A percentile compares a stretch with the other conserved stretches of the same genome.
phyloP scores from a whole-genome alignment of 2,797 vertebrate species.

The Lutjanus argentimaculatus region DNA sequence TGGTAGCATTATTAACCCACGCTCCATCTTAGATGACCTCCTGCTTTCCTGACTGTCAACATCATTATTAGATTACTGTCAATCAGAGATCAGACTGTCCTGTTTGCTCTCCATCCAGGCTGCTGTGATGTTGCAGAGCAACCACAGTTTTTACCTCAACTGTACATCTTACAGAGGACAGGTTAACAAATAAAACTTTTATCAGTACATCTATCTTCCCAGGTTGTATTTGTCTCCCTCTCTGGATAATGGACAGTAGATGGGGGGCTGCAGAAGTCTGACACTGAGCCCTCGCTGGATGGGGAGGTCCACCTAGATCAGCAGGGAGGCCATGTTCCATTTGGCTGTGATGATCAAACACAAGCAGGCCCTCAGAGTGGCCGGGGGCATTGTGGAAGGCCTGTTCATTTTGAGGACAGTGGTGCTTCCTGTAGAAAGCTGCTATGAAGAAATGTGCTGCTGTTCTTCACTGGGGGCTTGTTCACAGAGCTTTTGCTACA shows the following conservation, averaged over 20 bases:
- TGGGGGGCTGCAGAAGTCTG: neutral
- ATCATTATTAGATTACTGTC: constrained; percentile 79
- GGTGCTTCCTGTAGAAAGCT: constrained; percentile 14
- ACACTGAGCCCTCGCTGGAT: neutral
- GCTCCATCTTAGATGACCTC: constrained; percentile 74
- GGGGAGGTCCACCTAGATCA: constrained; percentile 15
- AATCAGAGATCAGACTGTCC: constrained; percentile 67
- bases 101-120: constrained; percentile 48
- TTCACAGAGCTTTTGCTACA: neutral
- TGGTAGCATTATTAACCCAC: constrained; percentile 74
- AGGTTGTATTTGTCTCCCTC: neutral
- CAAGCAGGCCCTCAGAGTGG: neutral
- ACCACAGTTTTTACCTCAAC: too few species aligned
- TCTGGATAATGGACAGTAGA: neutral
- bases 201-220: neutral
- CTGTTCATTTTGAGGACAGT: too few species aligned
- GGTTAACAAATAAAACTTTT: too few species aligned
- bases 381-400: neutral
- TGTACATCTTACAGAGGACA: too few species aligned
- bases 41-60: constrained; percentile 75
- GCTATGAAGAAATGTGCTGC: constrained; percentile 13
- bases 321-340: constrained; percentile 31
- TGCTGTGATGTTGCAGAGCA: too few species aligned
- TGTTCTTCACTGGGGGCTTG: constrained; percentile 12
- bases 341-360: constrained; percentile 44